phyloP scores from a whole-genome alignment of 2,888 invertebrate genomes.

The Hesperia comma region DNA sequence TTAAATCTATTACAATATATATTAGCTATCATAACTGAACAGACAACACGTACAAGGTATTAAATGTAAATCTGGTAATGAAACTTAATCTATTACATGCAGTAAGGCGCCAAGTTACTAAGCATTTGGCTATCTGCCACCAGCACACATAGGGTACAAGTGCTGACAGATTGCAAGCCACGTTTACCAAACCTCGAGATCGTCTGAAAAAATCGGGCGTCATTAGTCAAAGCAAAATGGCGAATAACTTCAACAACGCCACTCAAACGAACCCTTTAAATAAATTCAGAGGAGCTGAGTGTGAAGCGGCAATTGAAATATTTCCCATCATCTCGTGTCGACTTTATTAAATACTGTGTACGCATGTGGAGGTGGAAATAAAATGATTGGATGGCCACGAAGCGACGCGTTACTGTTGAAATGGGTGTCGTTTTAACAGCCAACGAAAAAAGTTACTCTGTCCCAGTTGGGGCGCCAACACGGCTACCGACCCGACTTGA shows the following conservation, averaged over 20 bases:
- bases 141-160: neutral
- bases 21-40: neutral
- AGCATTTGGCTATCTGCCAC: constrained; percentile 24
- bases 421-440: constrained; percentile 13
- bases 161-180: neutral
- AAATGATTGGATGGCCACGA: constrained; percentile 13
- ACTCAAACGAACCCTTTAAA: constrained; percentile 14
- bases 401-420: neutral
- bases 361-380: constrained; percentile 14
- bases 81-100: constrained; percentile 14
- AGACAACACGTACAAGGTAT: neutral
- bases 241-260: constrained; percentile 15
- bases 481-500: constrained; percentile 7
- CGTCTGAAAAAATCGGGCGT: constrained; percentile 9
- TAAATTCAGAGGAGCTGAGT: constrained; percentile 16
- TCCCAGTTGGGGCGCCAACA: constrained; percentile 1
- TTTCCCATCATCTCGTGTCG: constrained; percentile 15
- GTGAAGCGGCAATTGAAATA: constrained; percentile 12
- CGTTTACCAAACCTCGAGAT: neutral
- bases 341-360: constrained; percentile 26
- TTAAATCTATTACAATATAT: neutral
- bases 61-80: constrained; percentile 4
- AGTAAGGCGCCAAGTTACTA: constrained; percentile 14
- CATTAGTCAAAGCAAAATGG: constrained; percentile 18
- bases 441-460: constrained; percentile 1